These are phyloP conservation scores for Perca fluviatilis DNA, from an alignment of 2,113 vertebrate genomes.

Conservation along the genomic window DNA sequence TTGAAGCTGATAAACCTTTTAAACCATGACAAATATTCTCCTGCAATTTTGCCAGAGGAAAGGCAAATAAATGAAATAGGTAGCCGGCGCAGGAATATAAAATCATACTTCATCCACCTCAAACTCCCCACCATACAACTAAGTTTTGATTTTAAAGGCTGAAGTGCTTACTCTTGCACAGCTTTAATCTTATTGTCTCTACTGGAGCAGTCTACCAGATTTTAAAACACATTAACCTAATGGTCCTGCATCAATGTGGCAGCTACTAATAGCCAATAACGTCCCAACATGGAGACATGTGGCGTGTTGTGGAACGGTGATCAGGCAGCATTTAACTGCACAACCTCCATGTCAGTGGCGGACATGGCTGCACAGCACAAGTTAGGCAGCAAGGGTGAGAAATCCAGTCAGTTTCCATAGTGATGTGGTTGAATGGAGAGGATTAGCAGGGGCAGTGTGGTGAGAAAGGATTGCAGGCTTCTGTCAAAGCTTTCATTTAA, in stretches of 20 bases:
- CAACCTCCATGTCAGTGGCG: conserved; percentile 65
- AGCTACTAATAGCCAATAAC: conserved; percentile 35
- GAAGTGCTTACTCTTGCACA: conserved; percentile 23
- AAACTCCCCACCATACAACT: conserved; percentile 32
- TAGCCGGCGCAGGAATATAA: conserved; percentile 62
- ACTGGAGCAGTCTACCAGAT: not conserved
- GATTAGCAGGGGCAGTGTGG: conserved; percentile 81
- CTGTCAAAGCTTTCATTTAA: conserved; percentile 76
- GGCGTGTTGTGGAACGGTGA: conserved; percentile 17
- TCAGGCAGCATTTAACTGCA: conserved; percentile 60
- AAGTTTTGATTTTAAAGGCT: conserved; percentile 26
- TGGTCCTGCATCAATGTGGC: conserved; percentile 18
- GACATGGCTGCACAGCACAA: conserved; percentile 74
- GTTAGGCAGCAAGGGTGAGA: conserved; percentile 78
- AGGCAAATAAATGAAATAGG: conserved; percentile 71
- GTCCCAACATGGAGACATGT: conserved; percentile 11
- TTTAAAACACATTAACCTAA: conserved; percentile 28
- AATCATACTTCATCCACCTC: conserved; percentile 54
- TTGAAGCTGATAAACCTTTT: conserved; percentile 87
- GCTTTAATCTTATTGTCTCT: conserved; percentile 34
- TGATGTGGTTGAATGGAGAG: conserved; percentile 81
- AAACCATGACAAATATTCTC: conserved; percentile 84
- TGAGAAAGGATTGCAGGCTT: conserved; percentile 76
- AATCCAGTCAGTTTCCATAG: conserved; percentile 87
- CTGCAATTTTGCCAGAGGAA: conserved; percentile 76